These are phyloP conservation scores for Entomobrya multifasciata DNA, from an alignment of 2,888 invertebrate genomes.

Conservation along the genomic window DNA sequence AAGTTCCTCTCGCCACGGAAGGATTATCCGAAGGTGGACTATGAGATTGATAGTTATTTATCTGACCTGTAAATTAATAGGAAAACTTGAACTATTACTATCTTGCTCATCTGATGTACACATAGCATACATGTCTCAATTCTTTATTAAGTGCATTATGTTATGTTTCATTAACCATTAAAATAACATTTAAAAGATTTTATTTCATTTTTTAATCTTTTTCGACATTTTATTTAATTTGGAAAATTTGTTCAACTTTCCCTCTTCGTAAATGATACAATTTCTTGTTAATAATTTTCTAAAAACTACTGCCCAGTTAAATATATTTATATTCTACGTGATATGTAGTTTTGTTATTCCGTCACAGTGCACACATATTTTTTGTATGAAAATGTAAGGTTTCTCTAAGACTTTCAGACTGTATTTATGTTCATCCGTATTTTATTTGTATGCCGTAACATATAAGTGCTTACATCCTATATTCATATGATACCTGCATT, in stretches of 20 bases:
- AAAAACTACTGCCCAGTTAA: too few relatives aligned
- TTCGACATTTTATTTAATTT: neutral
- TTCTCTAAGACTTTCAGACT: neutral
- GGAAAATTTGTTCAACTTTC: too few relatives aligned
- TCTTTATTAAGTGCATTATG: neutral
- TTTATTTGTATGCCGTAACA: neutral
- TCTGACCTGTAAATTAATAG: neutral
- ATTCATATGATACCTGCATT: too few relatives aligned
- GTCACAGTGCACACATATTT: too few relatives aligned
- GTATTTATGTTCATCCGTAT: neutral
- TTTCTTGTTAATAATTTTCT: too few relatives aligned
- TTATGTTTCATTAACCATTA: too few relatives aligned
- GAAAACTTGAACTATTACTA: neutral
- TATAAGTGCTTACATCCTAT: neutral
- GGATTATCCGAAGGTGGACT: slow-evolving; percentile 31
- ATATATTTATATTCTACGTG: too few relatives aligned
- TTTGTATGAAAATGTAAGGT: slow-evolving; percentile 7
- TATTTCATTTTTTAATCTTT: neutral
- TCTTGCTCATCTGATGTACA: neutral
- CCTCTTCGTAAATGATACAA: too few relatives aligned
- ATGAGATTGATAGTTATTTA: slow-evolving; percentile 33
- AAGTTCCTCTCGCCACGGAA: too few relatives aligned
- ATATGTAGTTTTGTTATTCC: too few relatives aligned
- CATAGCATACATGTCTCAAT: neutral
- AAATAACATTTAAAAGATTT: neutral